phyloP scores from a whole-genome alignment of 2,113 vertebrate genomes.

The Rhizomys pruinosus region DNA sequence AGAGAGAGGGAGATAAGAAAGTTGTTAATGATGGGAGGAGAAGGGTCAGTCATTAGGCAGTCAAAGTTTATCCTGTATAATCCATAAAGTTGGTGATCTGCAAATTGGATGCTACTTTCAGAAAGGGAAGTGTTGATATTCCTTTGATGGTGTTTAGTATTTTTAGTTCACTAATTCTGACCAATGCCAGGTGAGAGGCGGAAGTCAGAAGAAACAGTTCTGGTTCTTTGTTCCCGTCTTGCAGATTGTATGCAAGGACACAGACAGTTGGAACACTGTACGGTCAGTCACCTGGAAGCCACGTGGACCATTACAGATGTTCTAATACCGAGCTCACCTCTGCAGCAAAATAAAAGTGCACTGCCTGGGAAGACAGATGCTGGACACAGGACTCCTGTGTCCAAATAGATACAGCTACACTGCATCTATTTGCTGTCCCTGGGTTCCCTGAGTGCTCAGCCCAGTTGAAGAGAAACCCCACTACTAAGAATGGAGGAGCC shows the following conservation, averaged over 20 bases:
- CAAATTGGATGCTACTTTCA: neutral
- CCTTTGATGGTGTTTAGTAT: neutral
- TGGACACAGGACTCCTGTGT: neutral
- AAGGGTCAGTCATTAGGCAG: neutral
- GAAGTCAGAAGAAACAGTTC: neutral
- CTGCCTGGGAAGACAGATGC: neutral
- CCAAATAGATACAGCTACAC: neutral
- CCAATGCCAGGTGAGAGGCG: neutral
- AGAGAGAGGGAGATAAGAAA: neutral
- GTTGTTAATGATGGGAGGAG: neutral
- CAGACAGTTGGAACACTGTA: neutral
- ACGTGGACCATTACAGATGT: neutral
- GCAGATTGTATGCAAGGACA: neutral
- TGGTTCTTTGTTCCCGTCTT: constrained; percentile 55
- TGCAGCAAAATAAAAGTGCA: neutral
- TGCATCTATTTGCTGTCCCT: neutral
- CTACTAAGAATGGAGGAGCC: neutral
- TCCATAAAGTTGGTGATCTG: neutral
- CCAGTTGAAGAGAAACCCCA: neutral
- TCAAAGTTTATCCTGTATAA: neutral
- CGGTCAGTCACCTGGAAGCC: neutral
- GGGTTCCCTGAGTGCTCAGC: neutral
- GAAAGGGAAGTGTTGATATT: neutral
- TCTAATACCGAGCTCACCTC: neutral
- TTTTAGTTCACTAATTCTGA: neutral